Percentiles rank a stretch among this genome's conserved stretches.
Evolutionary conservation across 2,888 invertebrate genomes (phyloP).

Genomic region (Megaustenia siamemsis): DNA sequence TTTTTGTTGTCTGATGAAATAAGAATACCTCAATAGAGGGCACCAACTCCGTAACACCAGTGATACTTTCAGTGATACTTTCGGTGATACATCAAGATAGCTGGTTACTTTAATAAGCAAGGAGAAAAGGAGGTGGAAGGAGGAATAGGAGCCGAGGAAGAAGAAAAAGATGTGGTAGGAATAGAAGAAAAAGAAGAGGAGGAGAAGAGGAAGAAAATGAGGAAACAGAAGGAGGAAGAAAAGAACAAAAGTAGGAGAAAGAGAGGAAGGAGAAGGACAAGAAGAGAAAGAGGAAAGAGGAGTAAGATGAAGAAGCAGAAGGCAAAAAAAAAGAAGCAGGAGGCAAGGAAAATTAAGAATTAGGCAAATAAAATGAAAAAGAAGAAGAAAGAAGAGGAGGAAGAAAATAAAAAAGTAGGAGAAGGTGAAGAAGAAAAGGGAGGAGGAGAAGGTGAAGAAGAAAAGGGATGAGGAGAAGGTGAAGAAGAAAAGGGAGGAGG

Average conservation of each 20-base stretch:
- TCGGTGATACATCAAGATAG: no score
- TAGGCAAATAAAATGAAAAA: background rate
- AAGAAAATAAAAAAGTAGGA: conserved; percentile 2
- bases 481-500: background rate
- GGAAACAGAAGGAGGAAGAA: background rate
- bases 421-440: background rate
- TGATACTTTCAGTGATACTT: no score
- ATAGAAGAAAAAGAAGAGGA: background rate
- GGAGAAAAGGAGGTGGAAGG: background rate
- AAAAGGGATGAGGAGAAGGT: background rate
- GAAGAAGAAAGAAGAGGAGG: conserved; percentile 6
- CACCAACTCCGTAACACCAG: no score
- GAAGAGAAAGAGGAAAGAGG: background rate
- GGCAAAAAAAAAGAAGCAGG: conserved; percentile 10
- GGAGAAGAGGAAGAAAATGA: background rate
- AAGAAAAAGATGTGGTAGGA: background rate
- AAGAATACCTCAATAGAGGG: no score
- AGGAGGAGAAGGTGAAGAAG: background rate
- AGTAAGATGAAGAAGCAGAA: conserved; percentile 6
- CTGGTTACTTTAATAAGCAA: no score
- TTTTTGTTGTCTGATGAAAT: no score
- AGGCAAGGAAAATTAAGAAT: background rate
- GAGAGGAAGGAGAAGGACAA: background rate
- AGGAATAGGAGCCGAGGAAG: background rate
- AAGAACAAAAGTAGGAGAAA: background rate